A percentile compares a stretch with the other conserved stretches of the same genome.
Conservation (phyloP, 2,888 invertebrate genomes). For the Epistrophe eligans region DNA sequence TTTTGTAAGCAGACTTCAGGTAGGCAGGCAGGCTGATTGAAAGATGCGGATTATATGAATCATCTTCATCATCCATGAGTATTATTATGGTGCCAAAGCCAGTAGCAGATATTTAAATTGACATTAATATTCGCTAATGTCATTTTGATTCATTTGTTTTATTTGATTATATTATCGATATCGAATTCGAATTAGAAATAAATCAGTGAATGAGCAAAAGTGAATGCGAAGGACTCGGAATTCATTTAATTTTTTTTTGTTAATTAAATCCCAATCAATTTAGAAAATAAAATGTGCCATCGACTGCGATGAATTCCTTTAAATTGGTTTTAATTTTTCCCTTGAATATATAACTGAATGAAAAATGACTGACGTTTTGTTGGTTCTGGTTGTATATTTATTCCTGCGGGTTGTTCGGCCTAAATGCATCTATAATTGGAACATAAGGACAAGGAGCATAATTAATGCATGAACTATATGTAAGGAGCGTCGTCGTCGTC, state of each 20-base stretch:
- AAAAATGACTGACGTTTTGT: constrained; percentile 20
- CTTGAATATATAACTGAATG: constrained; percentile 40
- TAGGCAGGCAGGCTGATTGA: constrained; percentile 5
- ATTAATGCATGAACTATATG: constrained; percentile 14
- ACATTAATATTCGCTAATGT: constrained; percentile 55
- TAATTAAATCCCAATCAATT: constrained; percentile 73
- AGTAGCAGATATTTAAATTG: constrained; percentile 30
- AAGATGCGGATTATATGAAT: not conserved
- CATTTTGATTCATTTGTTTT: constrained; percentile 42
- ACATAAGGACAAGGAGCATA: constrained; percentile 62
- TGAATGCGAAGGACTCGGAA: not conserved
- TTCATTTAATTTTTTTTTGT: not conserved
- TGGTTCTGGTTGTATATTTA: constrained; percentile 27
- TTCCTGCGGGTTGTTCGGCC: constrained; percentile 65
- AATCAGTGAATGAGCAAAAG: not conserved
- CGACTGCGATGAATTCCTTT: constrained; percentile 33
- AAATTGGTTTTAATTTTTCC: constrained; percentile 74
- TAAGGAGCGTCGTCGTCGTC: not conserved
- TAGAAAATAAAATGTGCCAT: constrained; percentile 51
- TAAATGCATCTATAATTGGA: constrained; percentile 68
- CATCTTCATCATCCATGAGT: not conserved
- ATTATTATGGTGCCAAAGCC: not conserved
- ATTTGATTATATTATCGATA: not conserved
- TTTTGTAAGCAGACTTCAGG: constrained; percentile 18
- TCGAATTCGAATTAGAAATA: constrained; percentile 49